A percentile compares a stretch with the other conserved stretches of the same genome.
Conservation (phyloP, 2,888 invertebrate species). For the Iselma pallidipennis region DNA sequence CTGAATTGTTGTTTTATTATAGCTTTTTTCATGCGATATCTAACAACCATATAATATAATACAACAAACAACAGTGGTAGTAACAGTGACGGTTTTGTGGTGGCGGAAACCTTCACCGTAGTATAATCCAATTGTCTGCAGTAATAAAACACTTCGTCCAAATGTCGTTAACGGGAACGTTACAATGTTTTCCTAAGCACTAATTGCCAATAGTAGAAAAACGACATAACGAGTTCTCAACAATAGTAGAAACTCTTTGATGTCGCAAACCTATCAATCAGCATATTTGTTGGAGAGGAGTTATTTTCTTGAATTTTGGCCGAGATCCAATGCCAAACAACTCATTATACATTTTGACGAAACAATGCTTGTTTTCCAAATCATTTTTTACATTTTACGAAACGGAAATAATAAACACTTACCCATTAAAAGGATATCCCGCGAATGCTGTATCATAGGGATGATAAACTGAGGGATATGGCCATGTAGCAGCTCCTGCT, state of each 20-base stretch:
- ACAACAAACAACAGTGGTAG: background rate
- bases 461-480: conserved; percentile 89
- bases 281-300: background rate
- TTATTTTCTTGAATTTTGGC: background rate
- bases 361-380: too few species aligned
- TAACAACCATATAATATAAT: background rate
- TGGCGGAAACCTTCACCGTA: conserved; percentile 6
- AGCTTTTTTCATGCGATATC: conserved; percentile 31
- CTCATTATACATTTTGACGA: background rate
- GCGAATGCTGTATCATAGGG: conserved; percentile 93
- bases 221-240: background rate
- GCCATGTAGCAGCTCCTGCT: conserved; percentile 83
- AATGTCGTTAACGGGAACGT: background rate
- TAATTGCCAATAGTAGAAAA: background rate
- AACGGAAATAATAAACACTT: conserved; percentile 57
- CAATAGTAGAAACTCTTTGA: background rate
- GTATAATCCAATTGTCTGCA: conserved; percentile 10
- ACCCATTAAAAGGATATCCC: conserved; percentile 95
- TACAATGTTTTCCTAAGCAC: background rate
- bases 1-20: conserved; percentile 29
- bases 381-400: too few species aligned
- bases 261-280: background rate
- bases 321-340: background rate
- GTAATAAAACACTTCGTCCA: background rate
- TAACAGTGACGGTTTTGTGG: too few species aligned